phyloP scores from a whole-genome alignment of 2,888 invertebrate species.

The Drosophila mimetica region DNA sequence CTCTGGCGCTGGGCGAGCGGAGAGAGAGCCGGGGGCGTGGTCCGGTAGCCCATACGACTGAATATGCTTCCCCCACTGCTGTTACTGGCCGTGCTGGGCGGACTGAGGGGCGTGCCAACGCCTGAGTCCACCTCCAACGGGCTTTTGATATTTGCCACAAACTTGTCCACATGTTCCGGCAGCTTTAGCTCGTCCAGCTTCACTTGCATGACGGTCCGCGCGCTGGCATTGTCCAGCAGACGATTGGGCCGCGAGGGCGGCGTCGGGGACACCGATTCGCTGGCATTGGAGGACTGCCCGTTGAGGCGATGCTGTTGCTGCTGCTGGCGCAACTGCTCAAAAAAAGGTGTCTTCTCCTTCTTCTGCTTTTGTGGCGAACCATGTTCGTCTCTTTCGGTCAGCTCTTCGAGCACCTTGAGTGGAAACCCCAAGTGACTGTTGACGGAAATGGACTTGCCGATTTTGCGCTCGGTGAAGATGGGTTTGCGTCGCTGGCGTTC shows the following conservation, averaged over 20 bases:
- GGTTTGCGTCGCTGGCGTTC: constrained; percentile 84
- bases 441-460: constrained; percentile 84
- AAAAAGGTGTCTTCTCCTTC: constrained; percentile 86
- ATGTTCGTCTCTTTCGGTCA: constrained; percentile 84
- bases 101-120: constrained; percentile 87
- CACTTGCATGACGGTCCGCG: constrained; percentile 68
- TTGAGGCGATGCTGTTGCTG: constrained; percentile 74
- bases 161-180: constrained; percentile 82
- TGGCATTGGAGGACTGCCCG: constrained; percentile 45
- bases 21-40: constrained; percentile 77
- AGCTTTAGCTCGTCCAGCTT: constrained; percentile 81
- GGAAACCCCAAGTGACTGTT: constrained; percentile 84
- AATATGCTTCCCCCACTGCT: constrained; percentile 77
- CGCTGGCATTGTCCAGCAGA: constrained; percentile 67
- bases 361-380: constrained; percentile 84
- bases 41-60: constrained; percentile 82
- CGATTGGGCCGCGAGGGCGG: constrained; percentile 79
- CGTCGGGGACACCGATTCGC: constrained; percentile 30
- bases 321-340: constrained; percentile 89
- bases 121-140: constrained; percentile 87
- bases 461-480: constrained; percentile 84
- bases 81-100: constrained; percentile 84
- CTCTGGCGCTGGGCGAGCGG: constrained; percentile 72
- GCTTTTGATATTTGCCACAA: constrained; percentile 81
- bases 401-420: constrained; percentile 84